Evolutionary conservation across 2,113 vertebrate genomes (phyloP), one percentile per base, ranked within the genome.

Genomic region (Callopanchax toddi): DNA sequence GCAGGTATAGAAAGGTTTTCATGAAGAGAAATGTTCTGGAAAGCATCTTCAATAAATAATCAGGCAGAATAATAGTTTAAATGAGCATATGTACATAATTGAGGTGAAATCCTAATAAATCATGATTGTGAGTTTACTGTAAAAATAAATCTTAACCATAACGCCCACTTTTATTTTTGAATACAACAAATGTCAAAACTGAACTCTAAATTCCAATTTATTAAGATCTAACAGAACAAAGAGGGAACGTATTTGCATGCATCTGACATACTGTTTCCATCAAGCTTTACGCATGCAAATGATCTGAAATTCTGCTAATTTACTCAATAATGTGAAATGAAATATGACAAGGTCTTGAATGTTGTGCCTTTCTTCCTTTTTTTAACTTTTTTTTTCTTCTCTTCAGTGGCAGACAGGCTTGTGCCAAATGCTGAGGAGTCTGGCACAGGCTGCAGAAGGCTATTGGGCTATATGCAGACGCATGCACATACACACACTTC

Each of bases 381-480:
- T 40, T 18, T 43, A 9, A 9, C 11, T 26, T 21, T 67, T 52
- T 52, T 54, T n/a, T 59, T 48, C 77, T 67, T 67, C 43, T 57
- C 58, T 48, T 78, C 29, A 20, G 73, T 67, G 70, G 71, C 81
- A 86, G 79, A 76, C 57, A 42, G 57, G 39, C 50, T 66, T 64
- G 59, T 66, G 78, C 75, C 77, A 78, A 79, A 81, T 50, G 49
- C 75, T 74, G 84, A 85, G 59, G 65, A 71, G 83, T 86, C 86
- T 89, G 89, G 83, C 86, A 84, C 54, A 5, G 67, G 20, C 77
- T 69, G 57, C 81, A 86, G 69, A 74, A 79, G 75, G 66, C 61
- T 43, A 37, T 60, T 66, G 55, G 13, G 22, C 57, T 77, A 65
- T 57, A 48, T 22, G 57, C 61, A 52, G 64, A 59, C 63, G 45